Percentiles rank a stretch among this genome's conserved stretches.
Conservation (phyloP, 1,140 invertebrate species). For the Bombus turneri region DNA sequence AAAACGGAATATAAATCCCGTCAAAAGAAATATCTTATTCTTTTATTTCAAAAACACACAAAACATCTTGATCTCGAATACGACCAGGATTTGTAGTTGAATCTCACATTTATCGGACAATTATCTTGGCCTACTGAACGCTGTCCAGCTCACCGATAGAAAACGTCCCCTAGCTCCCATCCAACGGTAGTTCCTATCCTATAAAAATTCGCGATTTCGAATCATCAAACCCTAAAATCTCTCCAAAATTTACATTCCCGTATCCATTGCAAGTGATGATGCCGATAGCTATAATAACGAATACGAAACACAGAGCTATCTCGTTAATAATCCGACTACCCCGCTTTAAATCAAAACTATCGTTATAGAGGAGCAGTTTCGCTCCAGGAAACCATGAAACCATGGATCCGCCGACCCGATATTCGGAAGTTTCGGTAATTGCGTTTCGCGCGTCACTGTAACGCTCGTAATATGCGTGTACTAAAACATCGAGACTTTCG, state of each 20-base stretch:
- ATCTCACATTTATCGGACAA: neutral
- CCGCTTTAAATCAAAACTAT: neutral
- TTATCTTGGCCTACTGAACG: neutral
- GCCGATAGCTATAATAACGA: neutral
- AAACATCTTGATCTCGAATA: too few relatives aligned
- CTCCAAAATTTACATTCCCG: neutral
- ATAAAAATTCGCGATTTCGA: neutral
- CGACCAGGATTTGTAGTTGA: neutral
- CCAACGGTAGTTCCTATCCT: neutral
- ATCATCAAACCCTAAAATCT: neutral
- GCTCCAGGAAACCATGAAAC: neutral
- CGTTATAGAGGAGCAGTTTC: neutral
- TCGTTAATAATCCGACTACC: conserved; percentile 2
- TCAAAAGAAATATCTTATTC: too few relatives aligned
- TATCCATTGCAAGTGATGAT: neutral
- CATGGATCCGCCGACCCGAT: neutral
- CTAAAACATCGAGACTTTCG: neutral
- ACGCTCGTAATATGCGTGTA: neutral
- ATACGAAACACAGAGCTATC: neutral
- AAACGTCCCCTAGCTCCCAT: neutral
- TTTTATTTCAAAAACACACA: too few relatives aligned
- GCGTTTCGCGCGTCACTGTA: too few relatives aligned
- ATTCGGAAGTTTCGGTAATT: conserved; percentile 12
- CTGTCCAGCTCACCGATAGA: neutral
- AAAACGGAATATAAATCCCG: too few relatives aligned